Conservation (phyloP, 2,888 invertebrate species). For the Heliconius aoede region DNA sequence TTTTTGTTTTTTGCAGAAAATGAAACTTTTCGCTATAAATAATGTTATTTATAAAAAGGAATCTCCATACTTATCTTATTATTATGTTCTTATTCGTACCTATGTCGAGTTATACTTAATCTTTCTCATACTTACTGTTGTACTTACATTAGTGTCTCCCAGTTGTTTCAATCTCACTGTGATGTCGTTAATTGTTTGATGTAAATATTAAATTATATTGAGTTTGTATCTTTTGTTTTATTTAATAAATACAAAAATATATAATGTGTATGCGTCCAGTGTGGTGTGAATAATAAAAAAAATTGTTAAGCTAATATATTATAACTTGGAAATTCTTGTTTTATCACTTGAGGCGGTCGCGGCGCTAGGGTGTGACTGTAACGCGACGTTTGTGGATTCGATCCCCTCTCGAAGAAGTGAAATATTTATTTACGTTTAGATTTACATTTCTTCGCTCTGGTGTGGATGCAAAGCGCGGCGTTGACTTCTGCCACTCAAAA, state of each 20-base stretch:
- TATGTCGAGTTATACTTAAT: constrained; percentile 31
- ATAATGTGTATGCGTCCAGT: no score
- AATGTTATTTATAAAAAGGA: neutral
- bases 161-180: constrained; percentile 75
- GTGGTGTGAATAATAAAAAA: no score
- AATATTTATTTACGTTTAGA: no score
- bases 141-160: constrained; percentile 58
- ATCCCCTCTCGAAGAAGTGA: no score
- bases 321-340: no score
- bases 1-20: neutral
- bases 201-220: constrained; percentile 75
- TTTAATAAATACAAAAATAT: neutral
- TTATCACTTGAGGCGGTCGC: no score
- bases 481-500: no score
- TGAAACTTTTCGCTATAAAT: neutral
- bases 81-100: neutral
- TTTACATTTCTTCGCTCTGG: no score
- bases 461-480: no score
- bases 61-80: constrained; percentile 12
- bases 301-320: no score
- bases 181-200: constrained; percentile 75
- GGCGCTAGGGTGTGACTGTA: no score
- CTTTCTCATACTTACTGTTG: constrained; percentile 34
- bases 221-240: constrained; percentile 54
- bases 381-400: no score